Conservation (phyloP, 2,888 invertebrate species). For the Spodoptera littoralis region DNA sequence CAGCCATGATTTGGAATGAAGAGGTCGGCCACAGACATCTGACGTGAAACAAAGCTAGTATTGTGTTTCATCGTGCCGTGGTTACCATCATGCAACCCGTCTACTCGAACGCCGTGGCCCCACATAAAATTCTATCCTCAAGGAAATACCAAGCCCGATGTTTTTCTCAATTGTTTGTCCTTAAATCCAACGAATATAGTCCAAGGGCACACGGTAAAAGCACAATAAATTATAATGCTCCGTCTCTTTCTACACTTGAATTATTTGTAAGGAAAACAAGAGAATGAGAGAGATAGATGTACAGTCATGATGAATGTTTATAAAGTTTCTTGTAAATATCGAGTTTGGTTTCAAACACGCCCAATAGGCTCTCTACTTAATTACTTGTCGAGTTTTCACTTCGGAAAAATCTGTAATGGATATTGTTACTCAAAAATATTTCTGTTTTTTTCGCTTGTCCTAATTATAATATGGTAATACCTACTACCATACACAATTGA, state of each 20-base stretch:
- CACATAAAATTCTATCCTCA: background rate
- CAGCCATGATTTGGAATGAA: too few relatives aligned
- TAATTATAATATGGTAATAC: background rate
- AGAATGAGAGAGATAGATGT: constrained; percentile 17
- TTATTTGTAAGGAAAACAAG: constrained; percentile 30
- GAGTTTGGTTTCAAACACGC: constrained; percentile 13
- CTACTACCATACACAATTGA: too few relatives aligned
- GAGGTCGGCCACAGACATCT: too few relatives aligned
- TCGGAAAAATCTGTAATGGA: constrained; percentile 9
- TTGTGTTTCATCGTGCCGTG: too few relatives aligned
- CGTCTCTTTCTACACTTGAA: constrained; percentile 20
- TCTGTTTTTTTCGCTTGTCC: background rate
- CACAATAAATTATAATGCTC: constrained; percentile 36
- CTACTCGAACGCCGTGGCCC: too few relatives aligned
- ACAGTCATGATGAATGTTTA: constrained; percentile 17
- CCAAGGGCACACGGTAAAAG: constrained; percentile 28
- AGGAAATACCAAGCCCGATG: too few relatives aligned
- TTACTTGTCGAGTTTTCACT: constrained; percentile 34
- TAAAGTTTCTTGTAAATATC: constrained; percentile 24
- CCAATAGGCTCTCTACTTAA: constrained; percentile 42
- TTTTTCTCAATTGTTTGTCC: too few relatives aligned
- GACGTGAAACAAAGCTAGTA: too few relatives aligned
- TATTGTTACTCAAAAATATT: background rate
- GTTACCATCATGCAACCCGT: too few relatives aligned
- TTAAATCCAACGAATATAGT: background rate